Percentiles rank a stretch among this genome's conserved stretches.
Evolutionary conservation across 1,140 invertebrate genomes (phyloP).

Genomic region (Ceratina calcarata): DNA sequence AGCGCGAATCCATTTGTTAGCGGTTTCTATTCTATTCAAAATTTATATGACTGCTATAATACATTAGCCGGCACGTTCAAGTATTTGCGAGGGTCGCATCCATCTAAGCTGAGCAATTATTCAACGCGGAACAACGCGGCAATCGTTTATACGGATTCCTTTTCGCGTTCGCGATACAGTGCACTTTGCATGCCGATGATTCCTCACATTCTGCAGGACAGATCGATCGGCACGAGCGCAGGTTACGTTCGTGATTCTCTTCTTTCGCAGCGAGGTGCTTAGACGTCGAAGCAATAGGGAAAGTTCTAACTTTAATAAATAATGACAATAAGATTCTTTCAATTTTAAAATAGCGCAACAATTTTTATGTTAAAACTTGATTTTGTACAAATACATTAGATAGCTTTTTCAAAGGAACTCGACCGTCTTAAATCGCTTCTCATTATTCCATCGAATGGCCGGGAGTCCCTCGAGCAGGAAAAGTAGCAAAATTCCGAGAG

Average conservation of each 20-base stretch:
- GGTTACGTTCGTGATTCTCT: background rate
- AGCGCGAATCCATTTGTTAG: constrained; percentile 11
- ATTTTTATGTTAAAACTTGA: background rate
- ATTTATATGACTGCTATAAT: constrained; percentile 15
- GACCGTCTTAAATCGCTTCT: background rate
- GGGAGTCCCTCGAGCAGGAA: too few species aligned
- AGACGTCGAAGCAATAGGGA: background rate
- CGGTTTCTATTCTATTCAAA: constrained; percentile 1
- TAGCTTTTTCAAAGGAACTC: background rate
- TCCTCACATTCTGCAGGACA: constrained; percentile 19
- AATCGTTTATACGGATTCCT: constrained; percentile 25
- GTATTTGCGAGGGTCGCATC: background rate
- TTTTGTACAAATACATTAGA: background rate
- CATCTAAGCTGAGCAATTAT: constrained; percentile 14
- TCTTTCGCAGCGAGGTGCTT: background rate
- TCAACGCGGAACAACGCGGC: constrained; percentile 22
- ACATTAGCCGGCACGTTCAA: constrained; percentile 2
- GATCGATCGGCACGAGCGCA: constrained; percentile 19
- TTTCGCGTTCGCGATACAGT: constrained; percentile 9
- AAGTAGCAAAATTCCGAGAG: background rate
- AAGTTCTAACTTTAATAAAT: background rate
- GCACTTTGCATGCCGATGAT: constrained; percentile 29
- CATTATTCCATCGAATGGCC: background rate
- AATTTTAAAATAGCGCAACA: background rate
- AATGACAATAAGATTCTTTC: background rate